A percentile compares a stretch with the other conserved stretches of the same genome.
phyloP scores from a whole-genome alignment of 2,113 vertebrate species.

The Bujurquina vittata region DNA sequence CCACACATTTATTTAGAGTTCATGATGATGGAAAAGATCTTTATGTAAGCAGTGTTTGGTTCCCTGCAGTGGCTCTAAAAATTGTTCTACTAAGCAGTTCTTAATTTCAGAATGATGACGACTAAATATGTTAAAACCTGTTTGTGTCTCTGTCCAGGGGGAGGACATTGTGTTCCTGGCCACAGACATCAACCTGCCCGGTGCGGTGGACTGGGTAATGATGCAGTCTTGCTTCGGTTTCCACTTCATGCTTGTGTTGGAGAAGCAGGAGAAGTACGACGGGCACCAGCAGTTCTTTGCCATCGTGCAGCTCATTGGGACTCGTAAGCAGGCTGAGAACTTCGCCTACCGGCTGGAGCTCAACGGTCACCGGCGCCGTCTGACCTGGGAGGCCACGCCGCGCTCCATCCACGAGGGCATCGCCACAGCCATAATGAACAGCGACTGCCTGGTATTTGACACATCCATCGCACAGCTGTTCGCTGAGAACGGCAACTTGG shows the following conservation, averaged over 20 bases:
- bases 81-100: too few relatives aligned
- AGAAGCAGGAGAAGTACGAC: constrained; percentile 99
- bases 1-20: neutral
- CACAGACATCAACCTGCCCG: constrained; percentile 98
- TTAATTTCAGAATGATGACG: too few relatives aligned
- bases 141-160: constrained; percentile 73
- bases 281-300: constrained; percentile 99
- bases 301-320: constrained; percentile 98
- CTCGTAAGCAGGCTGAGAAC: constrained; percentile 98
- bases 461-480: constrained; percentile 99
- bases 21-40: neutral
- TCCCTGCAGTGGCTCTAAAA: too few relatives aligned
- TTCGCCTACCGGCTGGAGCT: constrained; percentile 98
- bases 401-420: constrained; percentile 99
- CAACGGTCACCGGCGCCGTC: constrained; percentile 96
- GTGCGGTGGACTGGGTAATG: constrained; percentile 99
- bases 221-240: constrained; percentile 99
- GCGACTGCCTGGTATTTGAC: constrained; percentile 99
- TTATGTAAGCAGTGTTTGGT: neutral
- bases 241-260: constrained; percentile 98
- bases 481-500: constrained; percentile 98
- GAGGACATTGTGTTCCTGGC: constrained; percentile 99
- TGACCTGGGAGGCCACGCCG: constrained; percentile 99
- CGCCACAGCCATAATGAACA: constrained; percentile 99
- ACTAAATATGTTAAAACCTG: neutral